Evolutionary conservation across 2,888 invertebrate genomes (phyloP).

Genomic region (Molanna angustata): DNA sequence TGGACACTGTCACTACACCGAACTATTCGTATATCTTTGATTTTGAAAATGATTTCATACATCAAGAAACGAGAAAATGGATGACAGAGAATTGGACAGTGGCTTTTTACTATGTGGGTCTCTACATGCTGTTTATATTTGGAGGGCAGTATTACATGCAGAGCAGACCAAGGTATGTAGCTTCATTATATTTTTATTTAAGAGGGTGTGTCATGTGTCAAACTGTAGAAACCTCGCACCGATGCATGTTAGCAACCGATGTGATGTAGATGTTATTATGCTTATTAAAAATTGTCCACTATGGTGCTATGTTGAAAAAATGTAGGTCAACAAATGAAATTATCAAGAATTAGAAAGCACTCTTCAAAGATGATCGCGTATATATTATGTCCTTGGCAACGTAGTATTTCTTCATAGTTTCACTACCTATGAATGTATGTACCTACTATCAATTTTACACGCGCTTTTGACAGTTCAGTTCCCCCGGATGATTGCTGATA

Average conservation of each 20-base stretch:
- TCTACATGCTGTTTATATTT: constrained; percentile 93
- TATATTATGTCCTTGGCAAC: constrained; percentile 13
- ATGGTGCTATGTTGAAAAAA: background rate
- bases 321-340: constrained; percentile 15
- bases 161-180: constrained; percentile 67
- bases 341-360: constrained; percentile 17
- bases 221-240: too few relatives aligned
- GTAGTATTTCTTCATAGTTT: background rate
- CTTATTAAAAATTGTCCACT: background rate
- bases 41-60: constrained; percentile 93
- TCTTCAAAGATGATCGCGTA: constrained; percentile 9
- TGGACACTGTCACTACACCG: constrained; percentile 62
- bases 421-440: background rate
- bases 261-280: too few relatives aligned
- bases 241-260: too few relatives aligned
- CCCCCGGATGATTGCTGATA: too few relatives aligned
- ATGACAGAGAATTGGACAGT: constrained; percentile 96
- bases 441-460: background rate
- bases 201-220: background rate
- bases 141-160: constrained; percentile 94
- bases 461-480: background rate
- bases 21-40: constrained; percentile 94
- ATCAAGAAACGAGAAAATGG: constrained; percentile 86
- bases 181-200: background rate
- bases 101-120: constrained; percentile 83